Evolutionary conservation across 2,888 invertebrate species (phyloP), one percentile per base, ranked within the genome.

Genomic region (Oscheius sp.): DNA sequence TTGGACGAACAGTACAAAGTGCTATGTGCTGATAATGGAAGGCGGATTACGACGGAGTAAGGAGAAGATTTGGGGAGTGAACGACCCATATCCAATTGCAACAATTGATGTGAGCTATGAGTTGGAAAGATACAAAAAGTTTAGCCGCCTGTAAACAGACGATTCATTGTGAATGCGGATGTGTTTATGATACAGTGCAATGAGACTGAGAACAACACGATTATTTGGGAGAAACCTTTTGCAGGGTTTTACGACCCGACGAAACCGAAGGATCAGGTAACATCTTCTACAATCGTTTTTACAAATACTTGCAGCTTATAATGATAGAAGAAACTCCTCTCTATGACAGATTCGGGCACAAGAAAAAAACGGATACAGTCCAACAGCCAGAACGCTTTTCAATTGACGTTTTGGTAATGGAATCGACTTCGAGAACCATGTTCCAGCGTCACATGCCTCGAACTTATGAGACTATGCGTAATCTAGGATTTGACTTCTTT

Each of bases 401-500:
- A 0, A 60, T 80, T n/a, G 78, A 80, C 60, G 78, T 79, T 65
- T 73, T 81, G 1, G 81, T 76, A 59, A 76, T 71, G 13, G 71
- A 71, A n/a, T 71, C 71, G 13, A 71, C 71, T 32, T 76, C 86
- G 1, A 70, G 81, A n/a, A 83, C 79, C 37, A 84, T 85, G 76
- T 86, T 86, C 65, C 73, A 79, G 58, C 76, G 86, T 57, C 86
- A 86, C 73, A 77, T 85, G 82, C 85, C 86, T 10, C 58, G 80
- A 35, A 83, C 94, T 0, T 90, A 92, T 21, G 89, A 91, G 1
- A 92, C 91, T 82, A 90, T 95, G 68, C 91, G 92, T 74, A 90
- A 92, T 21, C 91, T 94, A 76, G 92, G 92, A 11, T 93, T 93
- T 53, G 92, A 94, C 70, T 94, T 95, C 89, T 91, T 96, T 89